Evolutionary conservation across 2,888 invertebrate species (phyloP).

Genomic region (Argyra leucocephala): DNA sequence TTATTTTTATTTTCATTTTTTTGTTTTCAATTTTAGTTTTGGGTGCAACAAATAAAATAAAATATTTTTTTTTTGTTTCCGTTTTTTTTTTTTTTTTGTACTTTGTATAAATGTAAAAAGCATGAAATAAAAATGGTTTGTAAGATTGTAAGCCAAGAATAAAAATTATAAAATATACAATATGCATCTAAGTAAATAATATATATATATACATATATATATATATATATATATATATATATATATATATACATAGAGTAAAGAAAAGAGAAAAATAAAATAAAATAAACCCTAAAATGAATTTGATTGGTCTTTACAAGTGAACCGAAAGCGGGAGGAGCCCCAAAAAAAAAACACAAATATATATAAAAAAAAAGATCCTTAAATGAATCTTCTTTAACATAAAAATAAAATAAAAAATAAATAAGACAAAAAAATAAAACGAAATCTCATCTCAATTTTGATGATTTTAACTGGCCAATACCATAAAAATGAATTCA

Average conservation of each 20-base stretch:
- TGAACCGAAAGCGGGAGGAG: conserved; percentile 8
- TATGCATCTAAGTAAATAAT: no score
- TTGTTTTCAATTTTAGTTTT: conserved; percentile 3
- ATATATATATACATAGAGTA: no score
- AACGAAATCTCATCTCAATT: not conserved
- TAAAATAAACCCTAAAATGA: not conserved
- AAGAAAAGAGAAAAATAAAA: no score
- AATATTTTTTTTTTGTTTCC: not conserved
- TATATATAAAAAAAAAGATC: not conserved
- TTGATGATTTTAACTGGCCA: no score
- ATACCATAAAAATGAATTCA: no score
- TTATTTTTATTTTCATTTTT: not conserved
- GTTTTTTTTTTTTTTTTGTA: no score
- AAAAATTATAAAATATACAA: not conserved
- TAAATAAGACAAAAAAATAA: not conserved
- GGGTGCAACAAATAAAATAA: conserved; percentile 4
- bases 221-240: no score
- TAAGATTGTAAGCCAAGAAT: not conserved
- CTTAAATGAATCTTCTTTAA: not conserved
- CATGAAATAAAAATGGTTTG: not conserved
- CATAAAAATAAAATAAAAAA: not conserved
- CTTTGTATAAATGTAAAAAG: no score
- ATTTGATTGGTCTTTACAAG: conserved; percentile 7
- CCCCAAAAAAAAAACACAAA: not conserved
- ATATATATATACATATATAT: no score